These are phyloP conservation scores for Drosophila pseudotalamancana DNA, from an alignment of 2,888 invertebrate species.

Conservation along the genomic window DNA sequence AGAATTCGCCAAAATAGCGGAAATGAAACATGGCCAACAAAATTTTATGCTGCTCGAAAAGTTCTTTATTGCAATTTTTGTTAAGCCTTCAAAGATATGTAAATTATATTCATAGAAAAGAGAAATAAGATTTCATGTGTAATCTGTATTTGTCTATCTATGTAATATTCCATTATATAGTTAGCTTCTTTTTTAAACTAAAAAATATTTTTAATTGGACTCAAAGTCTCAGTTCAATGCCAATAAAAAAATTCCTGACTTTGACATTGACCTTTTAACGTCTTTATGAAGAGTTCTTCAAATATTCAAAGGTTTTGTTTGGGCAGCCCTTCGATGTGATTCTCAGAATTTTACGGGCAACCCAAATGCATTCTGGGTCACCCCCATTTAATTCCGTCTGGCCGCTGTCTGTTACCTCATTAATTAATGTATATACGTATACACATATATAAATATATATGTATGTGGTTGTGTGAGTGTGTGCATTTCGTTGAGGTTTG, in stretches of 20 bases:
- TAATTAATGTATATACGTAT: conserved; percentile 46
- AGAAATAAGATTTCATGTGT: too few species aligned
- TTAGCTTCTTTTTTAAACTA: too few species aligned
- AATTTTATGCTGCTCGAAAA: conserved; percentile 10
- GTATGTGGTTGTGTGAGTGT: neutral
- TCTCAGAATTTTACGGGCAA: conserved; percentile 18
- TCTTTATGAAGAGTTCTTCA: neutral
- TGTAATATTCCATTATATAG: too few species aligned
- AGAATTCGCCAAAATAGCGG: conserved; percentile 31
- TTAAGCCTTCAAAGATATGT: too few species aligned
- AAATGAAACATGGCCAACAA: conserved; percentile 23
- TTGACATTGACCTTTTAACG: neutral
- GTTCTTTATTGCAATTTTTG: neutral
- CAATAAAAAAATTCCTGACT: neutral
- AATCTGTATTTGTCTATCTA: neutral
- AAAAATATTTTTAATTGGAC: neutral
- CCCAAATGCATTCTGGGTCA: conserved; percentile 35
- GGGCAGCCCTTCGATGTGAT: neutral
- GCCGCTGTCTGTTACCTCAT: conserved; percentile 60
- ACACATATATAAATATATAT: too few species aligned
- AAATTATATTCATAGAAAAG: too few species aligned
- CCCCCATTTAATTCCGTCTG: conserved; percentile 38
- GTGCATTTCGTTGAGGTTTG: conserved; percentile 11
- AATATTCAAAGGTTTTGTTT: neutral
- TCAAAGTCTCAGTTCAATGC: neutral